Percentiles rank a stretch among this genome's conserved stretches.
Evolutionary conservation across 2,113 vertebrate genomes (phyloP).

Genomic region (Protomyctophum bolini): DNA sequence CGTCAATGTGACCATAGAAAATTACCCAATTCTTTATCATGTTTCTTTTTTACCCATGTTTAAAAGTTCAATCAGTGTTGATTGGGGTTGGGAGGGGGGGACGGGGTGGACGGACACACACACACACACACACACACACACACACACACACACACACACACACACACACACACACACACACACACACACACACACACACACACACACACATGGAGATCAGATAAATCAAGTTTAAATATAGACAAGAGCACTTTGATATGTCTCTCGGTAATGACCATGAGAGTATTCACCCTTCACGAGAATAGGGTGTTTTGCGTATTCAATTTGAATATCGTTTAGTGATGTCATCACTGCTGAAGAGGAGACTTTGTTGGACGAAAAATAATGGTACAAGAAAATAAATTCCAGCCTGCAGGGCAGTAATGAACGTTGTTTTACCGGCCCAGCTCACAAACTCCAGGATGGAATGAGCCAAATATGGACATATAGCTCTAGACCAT

Average conservation of each 20-base stretch:
- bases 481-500: background rate
- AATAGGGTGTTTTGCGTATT: background rate
- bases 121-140: too few relatives aligned
- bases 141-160: too few relatives aligned
- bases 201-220: background rate
- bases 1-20: slow-evolving; percentile 48
- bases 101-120: background rate
- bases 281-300: slow-evolving; percentile 7
- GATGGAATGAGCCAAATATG: slow-evolving; percentile 9
- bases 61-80: slow-evolving; percentile 35
- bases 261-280: slow-evolving; percentile 8
- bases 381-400: background rate
- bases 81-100: background rate
- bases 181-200: too few relatives aligned
- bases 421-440: background rate
- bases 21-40: slow-evolving; percentile 29
- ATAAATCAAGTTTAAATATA: slow-evolving; percentile 22
- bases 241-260: slow-evolving; percentile 14
- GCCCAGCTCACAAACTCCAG: background rate
- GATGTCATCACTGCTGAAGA: slow-evolving; percentile 5
- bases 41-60: slow-evolving; percentile 28
- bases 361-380: background rate
- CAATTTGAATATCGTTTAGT: background rate
- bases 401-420: background rate
- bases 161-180: too few relatives aligned